Conservation (phyloP, 2,113 vertebrate species). For the Sander vitreus region DNA sequence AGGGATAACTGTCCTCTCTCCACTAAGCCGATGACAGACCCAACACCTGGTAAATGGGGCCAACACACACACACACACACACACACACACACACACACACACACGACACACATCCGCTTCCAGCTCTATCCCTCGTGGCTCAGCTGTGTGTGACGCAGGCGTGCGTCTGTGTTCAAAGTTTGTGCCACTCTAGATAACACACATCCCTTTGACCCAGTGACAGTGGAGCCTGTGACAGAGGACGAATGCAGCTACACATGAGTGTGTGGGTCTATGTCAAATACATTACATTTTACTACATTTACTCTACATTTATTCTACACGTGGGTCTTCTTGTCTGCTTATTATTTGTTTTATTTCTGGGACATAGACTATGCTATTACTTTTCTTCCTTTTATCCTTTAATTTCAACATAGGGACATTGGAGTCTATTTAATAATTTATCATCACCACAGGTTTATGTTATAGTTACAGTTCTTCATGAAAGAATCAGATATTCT, state of each 20-base stretch:
- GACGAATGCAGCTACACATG: not conserved
- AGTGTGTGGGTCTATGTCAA: not conserved
- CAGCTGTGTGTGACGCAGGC: slow-evolving; percentile 53
- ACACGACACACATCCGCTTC: slow-evolving; percentile 52
- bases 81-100: slow-evolving; percentile 3
- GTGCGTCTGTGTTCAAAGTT: slow-evolving; percentile 30
- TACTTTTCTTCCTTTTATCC: not conserved
- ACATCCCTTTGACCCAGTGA: slow-evolving; percentile 25
- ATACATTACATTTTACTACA: not conserved
- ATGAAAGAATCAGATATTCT: not conserved
- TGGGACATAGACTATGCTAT: not conserved
- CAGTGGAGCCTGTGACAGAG: not conserved
- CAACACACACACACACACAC: slow-evolving; percentile 43
- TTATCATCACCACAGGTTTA: not conserved
- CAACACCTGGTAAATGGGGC: slow-evolving; percentile 64
- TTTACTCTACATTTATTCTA: not conserved
- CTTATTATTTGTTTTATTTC: not conserved
- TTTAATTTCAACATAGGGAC: not conserved
- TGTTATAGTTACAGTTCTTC: not conserved
- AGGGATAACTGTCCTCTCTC: slow-evolving; percentile 45
- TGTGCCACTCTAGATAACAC: slow-evolving; percentile 33
- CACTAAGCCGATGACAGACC: slow-evolving; percentile 55
- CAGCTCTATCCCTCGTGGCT: slow-evolving; percentile 25
- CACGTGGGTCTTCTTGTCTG: not conserved
- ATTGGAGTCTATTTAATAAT: not conserved